phyloP scores from a whole-genome alignment of 1,140 invertebrate species.

The Drosophila suzukii region DNA sequence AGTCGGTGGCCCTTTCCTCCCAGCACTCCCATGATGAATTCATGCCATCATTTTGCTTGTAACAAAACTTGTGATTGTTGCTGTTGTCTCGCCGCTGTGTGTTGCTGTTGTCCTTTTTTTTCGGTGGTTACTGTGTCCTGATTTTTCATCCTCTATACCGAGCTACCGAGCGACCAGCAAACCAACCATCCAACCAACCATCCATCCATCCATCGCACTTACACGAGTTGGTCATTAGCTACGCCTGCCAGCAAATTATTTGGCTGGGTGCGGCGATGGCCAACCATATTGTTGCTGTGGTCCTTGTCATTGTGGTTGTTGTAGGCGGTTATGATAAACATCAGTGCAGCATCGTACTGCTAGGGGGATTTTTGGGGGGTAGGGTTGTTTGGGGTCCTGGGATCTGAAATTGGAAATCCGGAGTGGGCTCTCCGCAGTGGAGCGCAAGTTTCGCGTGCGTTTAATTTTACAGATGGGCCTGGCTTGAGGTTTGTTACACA shows the following conservation, averaged over 20 bases:
- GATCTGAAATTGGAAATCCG: constrained; percentile 3
- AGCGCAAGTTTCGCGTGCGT: constrained; percentile 63
- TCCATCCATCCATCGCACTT: constrained; percentile 63
- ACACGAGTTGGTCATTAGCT: constrained; percentile 79
- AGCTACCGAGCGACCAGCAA: constrained; percentile 30
- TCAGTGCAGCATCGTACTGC: constrained; percentile 51
- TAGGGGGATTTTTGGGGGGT: background rate
- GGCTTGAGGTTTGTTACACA: constrained; percentile 51
- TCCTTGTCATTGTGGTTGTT: constrained; percentile 50
- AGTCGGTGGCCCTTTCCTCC: constrained; percentile 5
- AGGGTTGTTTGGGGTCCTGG: background rate
- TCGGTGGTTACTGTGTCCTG: constrained; percentile 54
- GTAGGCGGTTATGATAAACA: constrained; percentile 76
- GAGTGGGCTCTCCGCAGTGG: constrained; percentile 15
- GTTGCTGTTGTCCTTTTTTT: constrained; percentile 14
- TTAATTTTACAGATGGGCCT: constrained; percentile 60
- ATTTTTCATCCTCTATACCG: constrained; percentile 54
- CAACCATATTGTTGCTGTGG: constrained; percentile 69
- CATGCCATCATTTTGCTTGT: constrained; percentile 78
- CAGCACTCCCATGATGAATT: constrained; percentile 72
- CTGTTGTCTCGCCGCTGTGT: constrained; percentile 34
- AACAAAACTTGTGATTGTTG: constrained; percentile 76
- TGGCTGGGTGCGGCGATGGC: constrained; percentile 55
- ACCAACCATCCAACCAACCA: constrained; percentile 49
- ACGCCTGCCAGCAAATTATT: constrained; percentile 78